Percentiles rank a stretch among this genome's conserved stretches.
Evolutionary conservation across 2,888 invertebrate genomes (phyloP).

Genomic region (Drosophila mimetica): DNA sequence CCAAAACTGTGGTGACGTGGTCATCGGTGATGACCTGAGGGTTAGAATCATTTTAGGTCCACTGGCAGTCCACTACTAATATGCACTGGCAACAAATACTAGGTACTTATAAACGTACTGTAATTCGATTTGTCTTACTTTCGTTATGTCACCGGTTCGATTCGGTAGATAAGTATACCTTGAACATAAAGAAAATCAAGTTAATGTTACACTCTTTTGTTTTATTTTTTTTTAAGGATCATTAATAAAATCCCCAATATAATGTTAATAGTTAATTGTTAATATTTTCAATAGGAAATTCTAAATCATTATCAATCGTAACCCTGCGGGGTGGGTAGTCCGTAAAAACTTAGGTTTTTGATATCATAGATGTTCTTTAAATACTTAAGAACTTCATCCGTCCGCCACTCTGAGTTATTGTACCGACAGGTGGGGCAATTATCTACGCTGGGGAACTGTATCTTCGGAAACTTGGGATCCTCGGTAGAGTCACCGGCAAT

Average conservation of each 20-base stretch:
- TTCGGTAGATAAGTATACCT: neutral
- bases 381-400: conserved; percentile 40
- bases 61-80: no score
- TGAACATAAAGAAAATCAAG: no score
- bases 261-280: neutral
- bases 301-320: conserved; percentile 29
- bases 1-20: neutral
- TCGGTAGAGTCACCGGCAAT: conserved; percentile 93
- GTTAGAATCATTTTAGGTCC: neutral
- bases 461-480: conserved; percentile 88
- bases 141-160: neutral
- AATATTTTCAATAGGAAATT: neutral
- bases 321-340: conserved; percentile 56
- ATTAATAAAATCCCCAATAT: neutral
- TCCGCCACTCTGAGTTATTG: conserved; percentile 7
- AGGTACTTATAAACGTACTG: neutral
- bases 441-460: conserved; percentile 43
- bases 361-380: conserved; percentile 48
- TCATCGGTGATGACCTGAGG: neutral
- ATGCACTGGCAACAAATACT: no score
- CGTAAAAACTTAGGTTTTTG: conserved; percentile 55
- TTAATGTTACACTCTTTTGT: no score
- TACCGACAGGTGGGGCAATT: conserved; percentile 37
- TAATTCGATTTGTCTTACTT: neutral
- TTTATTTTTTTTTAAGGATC: no score